Evolutionary conservation across 2,888 invertebrate genomes (phyloP), one percentile per base, ranked within the genome.

Genomic region (Melanargia galathea): DNA sequence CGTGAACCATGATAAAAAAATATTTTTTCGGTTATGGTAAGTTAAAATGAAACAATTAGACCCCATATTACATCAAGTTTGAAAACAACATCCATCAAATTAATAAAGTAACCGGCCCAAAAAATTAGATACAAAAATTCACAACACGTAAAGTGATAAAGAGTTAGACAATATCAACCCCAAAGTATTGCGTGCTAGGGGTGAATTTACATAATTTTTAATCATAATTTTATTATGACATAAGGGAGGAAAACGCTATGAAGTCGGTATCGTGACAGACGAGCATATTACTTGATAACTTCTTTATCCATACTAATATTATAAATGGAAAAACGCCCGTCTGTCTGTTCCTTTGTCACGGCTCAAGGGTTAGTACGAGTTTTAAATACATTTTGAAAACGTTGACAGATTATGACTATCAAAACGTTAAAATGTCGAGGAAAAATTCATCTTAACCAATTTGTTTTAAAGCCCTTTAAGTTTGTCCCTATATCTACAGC

Each of bases 251-350:
- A 56, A 62, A 48, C 46, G 30, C 35, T 13, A 18, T 55, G n/a
- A n/a, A n/a, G n/a, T n/a, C n/a, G 54, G 35, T 61, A 13, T 61
- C 61, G 61, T 62, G 61, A 56, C 55, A 48, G 24, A 30, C 26
- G n/a, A 16, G 1, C 26, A 33, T 57, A 57, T 57, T 30, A 24
- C 20, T 16, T 33, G 57, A 57, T 45, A 46, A 46, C 45, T 57
- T 26, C 20, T 30, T 56, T 54, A 22, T 40, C 6, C 24, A 22
- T 30, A 8, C 13, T 33, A 13, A 54, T 40, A 11, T 54, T 54
- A 6, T 22, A 7, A 38, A 13, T n/a, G n/a, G n/a, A n/a, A n/a
- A n/a, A n/a, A n/a, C n/a, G n/a, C n/a, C n/a, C n/a, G n/a, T n/a
- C n/a, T n/a, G n/a, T n/a, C n/a, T n/a, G n/a, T n/a, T n/a, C n/a